Evolutionary conservation across 2,797 vertebrate species (phyloP).

Genomic region (Helicolenus hilgendorfi): DNA sequence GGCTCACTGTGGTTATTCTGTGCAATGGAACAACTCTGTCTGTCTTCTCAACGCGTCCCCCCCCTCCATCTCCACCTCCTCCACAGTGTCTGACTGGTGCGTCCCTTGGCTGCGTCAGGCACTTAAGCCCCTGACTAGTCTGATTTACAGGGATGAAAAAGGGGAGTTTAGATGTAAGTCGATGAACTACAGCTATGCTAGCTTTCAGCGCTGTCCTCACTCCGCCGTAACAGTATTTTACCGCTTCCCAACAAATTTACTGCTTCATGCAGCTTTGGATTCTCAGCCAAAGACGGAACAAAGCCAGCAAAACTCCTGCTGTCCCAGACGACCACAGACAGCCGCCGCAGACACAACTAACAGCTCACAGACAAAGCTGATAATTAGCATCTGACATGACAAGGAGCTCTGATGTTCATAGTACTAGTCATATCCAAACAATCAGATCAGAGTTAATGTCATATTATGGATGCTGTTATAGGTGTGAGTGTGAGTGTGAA

Average conservation of each 20-base stretch:
- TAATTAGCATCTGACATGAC: slow-evolving; percentile 11
- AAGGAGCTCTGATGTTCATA: slow-evolving; percentile 18
- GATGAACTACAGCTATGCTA: slow-evolving; percentile 78
- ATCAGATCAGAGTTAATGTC: background rate
- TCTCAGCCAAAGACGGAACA: slow-evolving; percentile 48
- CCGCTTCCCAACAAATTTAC: slow-evolving; percentile 63
- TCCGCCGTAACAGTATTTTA: slow-evolving; percentile 65
- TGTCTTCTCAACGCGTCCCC: background rate
- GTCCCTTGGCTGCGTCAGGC: slow-evolving; percentile 70
- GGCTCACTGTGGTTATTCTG: slow-evolving; percentile 35
- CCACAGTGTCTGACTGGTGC: slow-evolving; percentile 62
- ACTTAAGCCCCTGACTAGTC: slow-evolving; percentile 74
- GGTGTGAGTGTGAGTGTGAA: too few species aligned
- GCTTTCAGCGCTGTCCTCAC: slow-evolving; percentile 77
- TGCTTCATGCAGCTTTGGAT: slow-evolving; percentile 40
- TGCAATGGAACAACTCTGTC: slow-evolving; percentile 57
- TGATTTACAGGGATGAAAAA: slow-evolving; percentile 83
- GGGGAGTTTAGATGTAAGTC: slow-evolving; percentile 76
- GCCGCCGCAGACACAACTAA: slow-evolving; percentile 28
- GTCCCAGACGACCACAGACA: slow-evolving; percentile 37
- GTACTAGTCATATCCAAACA: background rate
- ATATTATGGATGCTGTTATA: background rate
- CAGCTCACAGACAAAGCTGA: slow-evolving; percentile 16
- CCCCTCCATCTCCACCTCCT: slow-evolving; percentile 6
- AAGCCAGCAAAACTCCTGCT: slow-evolving; percentile 47